phyloP scores from a whole-genome alignment of 2,113 vertebrate genomes.

The Dipodomys spectabilis region DNA sequence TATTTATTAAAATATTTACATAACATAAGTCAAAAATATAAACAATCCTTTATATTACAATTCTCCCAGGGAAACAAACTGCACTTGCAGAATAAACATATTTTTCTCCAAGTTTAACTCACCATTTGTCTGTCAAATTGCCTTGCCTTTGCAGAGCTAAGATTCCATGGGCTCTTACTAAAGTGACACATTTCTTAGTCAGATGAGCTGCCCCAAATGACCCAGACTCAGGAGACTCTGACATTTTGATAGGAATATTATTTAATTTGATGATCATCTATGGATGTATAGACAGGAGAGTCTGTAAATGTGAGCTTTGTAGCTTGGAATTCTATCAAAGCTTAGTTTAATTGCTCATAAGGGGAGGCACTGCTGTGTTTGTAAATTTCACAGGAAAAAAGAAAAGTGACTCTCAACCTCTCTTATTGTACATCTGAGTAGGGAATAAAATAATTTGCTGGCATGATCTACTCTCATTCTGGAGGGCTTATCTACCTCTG shows the following conservation, averaged over 20 bases:
- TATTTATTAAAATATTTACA: too few relatives aligned
- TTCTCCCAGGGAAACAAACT: conserved; percentile 31
- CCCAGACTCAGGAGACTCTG: background rate
- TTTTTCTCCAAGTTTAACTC: background rate
- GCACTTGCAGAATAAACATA: too few relatives aligned
- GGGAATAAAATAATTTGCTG: background rate
- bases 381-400: conserved; percentile 11
- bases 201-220: background rate
- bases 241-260: background rate
- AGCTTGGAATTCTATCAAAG: conserved; percentile 22
- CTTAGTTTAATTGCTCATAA: conserved; percentile 9
- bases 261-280: background rate
- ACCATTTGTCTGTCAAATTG: background rate
- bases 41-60: background rate
- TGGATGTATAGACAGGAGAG: background rate
- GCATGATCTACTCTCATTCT: background rate
- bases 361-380: background rate
- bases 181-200: conserved; percentile 22
- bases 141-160: conserved; percentile 23
- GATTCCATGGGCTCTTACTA: background rate
- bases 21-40: too few relatives aligned
- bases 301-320: background rate
- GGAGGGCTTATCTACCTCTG: background rate
- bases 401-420: background rate
- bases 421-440: background rate